A percentile compares a stretch with the other conserved stretches of the same genome.
Evolutionary conservation across 2,113 vertebrate species (phyloP).

Genomic region (Protobothrops mucrosquamatus): DNA sequence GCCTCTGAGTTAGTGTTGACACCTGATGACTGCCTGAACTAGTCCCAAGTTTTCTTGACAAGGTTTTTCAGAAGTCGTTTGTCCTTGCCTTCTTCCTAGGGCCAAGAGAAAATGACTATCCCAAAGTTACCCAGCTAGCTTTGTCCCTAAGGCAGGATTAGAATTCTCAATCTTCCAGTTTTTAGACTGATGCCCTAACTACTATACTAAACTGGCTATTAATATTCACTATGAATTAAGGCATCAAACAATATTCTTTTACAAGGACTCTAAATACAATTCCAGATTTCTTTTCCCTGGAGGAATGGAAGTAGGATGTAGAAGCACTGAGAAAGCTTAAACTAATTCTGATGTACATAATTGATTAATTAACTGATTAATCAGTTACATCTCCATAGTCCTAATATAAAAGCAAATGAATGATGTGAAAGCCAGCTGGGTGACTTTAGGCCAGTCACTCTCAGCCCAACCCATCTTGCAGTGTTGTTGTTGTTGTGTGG

Average conservation of each 20-base stretch:
- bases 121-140: neutral
- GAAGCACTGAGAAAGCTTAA: conserved; percentile 16
- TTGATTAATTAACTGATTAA: conserved; percentile 39
- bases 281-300: conserved; percentile 33
- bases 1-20: neutral
- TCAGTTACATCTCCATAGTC: conserved; percentile 8
- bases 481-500: neutral
- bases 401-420: conserved; percentile 18
- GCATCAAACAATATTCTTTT: conserved; percentile 37
- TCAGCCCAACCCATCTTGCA: neutral
- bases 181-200: neutral
- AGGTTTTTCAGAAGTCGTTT: neutral
- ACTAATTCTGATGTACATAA: conserved; percentile 14
- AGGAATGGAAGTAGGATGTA: conserved; percentile 23
- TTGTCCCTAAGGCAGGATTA: neutral
- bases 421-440: neutral
- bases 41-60: neutral
- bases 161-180: neutral
- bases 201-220: conserved; percentile 17
- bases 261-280: conserved; percentile 28
- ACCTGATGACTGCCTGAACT: neutral
- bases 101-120: neutral
- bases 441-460: neutral
- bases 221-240: conserved; percentile 13
- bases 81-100: neutral